These are phyloP conservation scores for Lota lota DNA, from an alignment of 2,113 vertebrate genomes.

Conservation along the genomic window DNA sequence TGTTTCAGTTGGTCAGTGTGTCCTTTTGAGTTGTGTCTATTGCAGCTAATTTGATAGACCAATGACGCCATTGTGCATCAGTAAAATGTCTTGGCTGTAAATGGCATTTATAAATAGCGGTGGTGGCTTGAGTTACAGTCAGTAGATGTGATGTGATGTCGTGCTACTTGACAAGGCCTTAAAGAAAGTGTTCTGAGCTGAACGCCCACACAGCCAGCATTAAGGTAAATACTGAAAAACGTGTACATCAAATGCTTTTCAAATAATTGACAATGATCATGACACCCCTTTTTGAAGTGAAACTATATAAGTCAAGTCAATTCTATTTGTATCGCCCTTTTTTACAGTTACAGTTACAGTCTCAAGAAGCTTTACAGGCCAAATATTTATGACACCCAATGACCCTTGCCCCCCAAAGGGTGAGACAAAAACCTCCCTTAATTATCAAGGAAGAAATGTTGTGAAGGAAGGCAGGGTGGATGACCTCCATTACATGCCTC, in stretches of 20 bases:
- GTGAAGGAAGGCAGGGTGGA: too few species aligned
- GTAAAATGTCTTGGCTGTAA: constrained; percentile 76
- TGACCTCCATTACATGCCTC: too few species aligned
- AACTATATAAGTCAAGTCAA: too few species aligned
- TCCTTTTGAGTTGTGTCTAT: constrained; percentile 31
- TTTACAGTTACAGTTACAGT: too few species aligned
- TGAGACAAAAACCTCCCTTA: too few species aligned
- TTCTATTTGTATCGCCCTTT: too few species aligned
- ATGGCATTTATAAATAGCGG: constrained; percentile 75
- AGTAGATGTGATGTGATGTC: constrained; percentile 66
- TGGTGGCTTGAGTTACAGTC: constrained; percentile 72
- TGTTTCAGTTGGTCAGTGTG: constrained; percentile 34
- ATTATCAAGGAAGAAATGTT: too few species aligned
- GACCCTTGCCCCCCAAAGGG: too few species aligned
- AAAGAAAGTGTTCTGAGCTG: constrained; percentile 39
- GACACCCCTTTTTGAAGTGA: too few species aligned
- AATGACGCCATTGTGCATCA: constrained; percentile 54
- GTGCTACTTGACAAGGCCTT: constrained; percentile 58
- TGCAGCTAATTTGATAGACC: constrained; percentile 44
- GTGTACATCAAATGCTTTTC: neutral
- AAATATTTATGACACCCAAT: too few species aligned
- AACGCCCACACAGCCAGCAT: constrained; percentile 10
- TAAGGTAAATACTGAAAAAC: neutral
- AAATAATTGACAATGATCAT: too few species aligned
- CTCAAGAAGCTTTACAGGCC: too few species aligned